Evolutionary conservation across 1,140 invertebrate species (phyloP), one percentile per base, ranked within the genome.

Genomic region (Panulirus ornatus): DNA sequence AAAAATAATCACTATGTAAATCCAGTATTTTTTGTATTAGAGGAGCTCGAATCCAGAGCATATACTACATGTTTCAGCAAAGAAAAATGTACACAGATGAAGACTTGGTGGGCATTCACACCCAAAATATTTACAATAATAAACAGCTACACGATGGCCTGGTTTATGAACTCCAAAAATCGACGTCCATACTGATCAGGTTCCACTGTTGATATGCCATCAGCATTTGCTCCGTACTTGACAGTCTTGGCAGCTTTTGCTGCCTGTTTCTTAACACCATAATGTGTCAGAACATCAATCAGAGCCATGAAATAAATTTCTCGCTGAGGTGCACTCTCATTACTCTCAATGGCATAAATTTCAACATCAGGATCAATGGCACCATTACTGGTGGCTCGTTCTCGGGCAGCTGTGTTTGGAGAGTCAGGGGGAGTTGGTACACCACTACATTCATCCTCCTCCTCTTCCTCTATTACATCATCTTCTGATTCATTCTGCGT

Each of bases 221-320:
- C 98, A 11, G 99, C 99, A 93, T 98, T 99, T 93, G 97, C 96
- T 91, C 99, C 99, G 94, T 99, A 99, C 94, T 99, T 99, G 34
- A 99, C 98, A 42, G 98, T 99, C 95, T 99, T 99, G 9, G 99
- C 99, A 84, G 99, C 99, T 96, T 97, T 95, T 83, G 95, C 96
- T 30, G 95, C 96, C 51, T 99, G 97, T 94, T 99, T 99, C 93
- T 99, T 99, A 54, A 99, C 97, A 27, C 99, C 99, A 94, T 99
- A 99, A 94, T 99, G 98, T 40, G 99, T 99, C 9, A 99, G 95
- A 34, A 99, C 98, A 95, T 99, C 99, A 91, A 99, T 99, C 92
- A 99, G 95, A 84, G 98, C 99, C 93, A 99, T 96, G 94, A 99
- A 99, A 94, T 99, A 99, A 84, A 99, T 98, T 94, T 99, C 98